A percentile compares a stretch with the other conserved stretches of the same genome.
phyloP scores from a whole-genome alignment of 2,797 vertebrate genomes.

The Apogon talboti region DNA sequence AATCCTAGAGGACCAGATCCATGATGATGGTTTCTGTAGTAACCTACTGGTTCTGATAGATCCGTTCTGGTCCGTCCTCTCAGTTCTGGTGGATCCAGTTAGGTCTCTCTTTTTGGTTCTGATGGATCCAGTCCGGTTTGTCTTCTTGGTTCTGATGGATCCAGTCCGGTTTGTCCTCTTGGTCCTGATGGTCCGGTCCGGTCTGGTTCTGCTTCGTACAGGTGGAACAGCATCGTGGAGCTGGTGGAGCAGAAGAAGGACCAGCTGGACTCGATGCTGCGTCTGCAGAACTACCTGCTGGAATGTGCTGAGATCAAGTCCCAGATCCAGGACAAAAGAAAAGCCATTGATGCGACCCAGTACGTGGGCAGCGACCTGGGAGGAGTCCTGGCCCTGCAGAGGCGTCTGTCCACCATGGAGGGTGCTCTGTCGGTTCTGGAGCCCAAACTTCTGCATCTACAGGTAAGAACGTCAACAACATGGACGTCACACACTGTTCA shows the following conservation, averaged over 20 bases:
- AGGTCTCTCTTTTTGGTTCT: no score
- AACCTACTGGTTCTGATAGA: no score
- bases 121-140: no score
- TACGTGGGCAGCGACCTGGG: slow-evolving; percentile 88
- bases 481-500: no score
- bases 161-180: no score
- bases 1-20: no score
- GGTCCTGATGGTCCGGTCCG: no score
- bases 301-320: slow-evolving; percentile 92
- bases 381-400: slow-evolving; percentile 88
- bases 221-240: slow-evolving; percentile 95
- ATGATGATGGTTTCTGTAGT: no score
- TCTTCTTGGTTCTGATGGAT: no score
- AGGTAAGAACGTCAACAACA: slow-evolving; percentile 49
- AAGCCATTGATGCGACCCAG: slow-evolving; percentile 90
- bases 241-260: slow-evolving; percentile 92
- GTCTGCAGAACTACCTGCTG: slow-evolving; percentile 94
- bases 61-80: no score
- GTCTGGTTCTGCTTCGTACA: slow-evolving; percentile 51
- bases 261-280: slow-evolving; percentile 87
- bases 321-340: slow-evolving; percentile 92
- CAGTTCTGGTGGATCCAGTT: no score
- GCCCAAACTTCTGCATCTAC: slow-evolving; percentile 89
- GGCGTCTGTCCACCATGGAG: slow-evolving; percentile 92
- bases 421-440: slow-evolving; percentile 91